Evolutionary conservation across 2,888 invertebrate genomes (phyloP), one percentile per base, ranked within the genome.

Genomic region (Anodontia alba): DNA sequence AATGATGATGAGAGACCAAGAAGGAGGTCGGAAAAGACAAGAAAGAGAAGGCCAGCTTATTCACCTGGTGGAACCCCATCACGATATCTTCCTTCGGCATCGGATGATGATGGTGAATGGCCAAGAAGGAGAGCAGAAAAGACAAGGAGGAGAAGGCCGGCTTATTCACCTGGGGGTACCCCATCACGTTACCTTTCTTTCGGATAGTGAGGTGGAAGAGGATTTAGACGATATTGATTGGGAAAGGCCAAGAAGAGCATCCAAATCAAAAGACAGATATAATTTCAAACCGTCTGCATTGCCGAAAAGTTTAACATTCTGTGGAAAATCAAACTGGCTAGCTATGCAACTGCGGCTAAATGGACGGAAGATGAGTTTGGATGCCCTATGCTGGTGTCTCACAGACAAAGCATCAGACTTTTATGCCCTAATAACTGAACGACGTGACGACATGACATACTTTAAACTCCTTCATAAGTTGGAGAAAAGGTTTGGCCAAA

Each of bases 401-500:
- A 20, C 20, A 3, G 20, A 17, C 49, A 49, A 49, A 17, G 49
- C 49, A 49, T 49, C 49, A 7, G 49, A 49, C 20, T 49, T 49
- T 20, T 49, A 38, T 12, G 38, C 38, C 38, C 38, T 38, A 5
- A 38, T 5, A 5, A 62, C 23, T 23, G 62, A 70, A 20, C 20
- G 26, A 12, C 31, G 54, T 29, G 43, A 23, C 1, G 62, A 74
- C 49, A 46, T 79, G 49, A 36, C 67, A 8, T 72, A 66, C 33
- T 29, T 46, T 15, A 62, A 77, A n/a, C n/a, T 77, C 12, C 26
- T 74, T 0, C 20, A 72, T 20, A 77, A 36, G 26, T 46, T 77
- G 10, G 77, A 77, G 42, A 42, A 38, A 15, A 42, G 77, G 15
- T n/a, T 77, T 72, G 31, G 72, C 62, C 0, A 31, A n/a, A 38